These are phyloP conservation scores for Synergus itoensis DNA, from an alignment of 2,888 invertebrate genomes.

Conservation along the genomic window DNA sequence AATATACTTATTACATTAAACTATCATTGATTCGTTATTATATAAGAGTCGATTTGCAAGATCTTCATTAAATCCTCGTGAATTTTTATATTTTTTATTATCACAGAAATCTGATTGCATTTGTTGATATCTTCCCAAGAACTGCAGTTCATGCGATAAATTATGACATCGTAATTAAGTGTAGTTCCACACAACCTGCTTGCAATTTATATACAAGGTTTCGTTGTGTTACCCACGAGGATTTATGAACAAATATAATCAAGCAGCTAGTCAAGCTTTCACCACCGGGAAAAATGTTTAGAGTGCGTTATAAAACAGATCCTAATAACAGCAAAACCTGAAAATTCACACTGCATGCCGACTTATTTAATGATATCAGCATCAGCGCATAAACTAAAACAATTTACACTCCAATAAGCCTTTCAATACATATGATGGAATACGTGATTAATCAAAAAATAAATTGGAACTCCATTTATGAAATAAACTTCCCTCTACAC, in stretches of 20 bases:
- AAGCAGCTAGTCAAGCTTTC: slow-evolving; percentile 31
- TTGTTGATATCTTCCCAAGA: slow-evolving; percentile 34
- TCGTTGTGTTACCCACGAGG: slow-evolving; percentile 26
- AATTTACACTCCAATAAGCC: slow-evolving; percentile 12
- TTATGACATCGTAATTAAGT: slow-evolving; percentile 37
- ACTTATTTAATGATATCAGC: not conserved
- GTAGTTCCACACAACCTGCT: slow-evolving; percentile 8
- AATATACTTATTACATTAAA: not conserved
- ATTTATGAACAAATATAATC: slow-evolving; percentile 40
- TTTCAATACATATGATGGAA: slow-evolving; percentile 22
- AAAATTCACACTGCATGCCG: slow-evolving; percentile 6
- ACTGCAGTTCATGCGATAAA: slow-evolving; percentile 34
- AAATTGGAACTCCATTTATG: not conserved
- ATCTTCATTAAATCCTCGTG: not conserved
- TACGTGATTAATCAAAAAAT: slow-evolving; percentile 19
- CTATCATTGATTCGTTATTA: not conserved
- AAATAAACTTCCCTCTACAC: not conserved
- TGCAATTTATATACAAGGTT: slow-evolving; percentile 14
- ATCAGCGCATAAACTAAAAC: slow-evolving; percentile 15
- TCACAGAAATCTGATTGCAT: slow-evolving; percentile 13
- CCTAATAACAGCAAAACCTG: slow-evolving; percentile 25
- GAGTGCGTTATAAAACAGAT: slow-evolving; percentile 24
- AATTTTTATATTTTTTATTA: not conserved
- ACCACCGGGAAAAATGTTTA: slow-evolving; percentile 2
- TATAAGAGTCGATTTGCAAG: not conserved